phyloP scores from a whole-genome alignment of 2,113 vertebrate species.

The Engraulis encrasicolus region DNA sequence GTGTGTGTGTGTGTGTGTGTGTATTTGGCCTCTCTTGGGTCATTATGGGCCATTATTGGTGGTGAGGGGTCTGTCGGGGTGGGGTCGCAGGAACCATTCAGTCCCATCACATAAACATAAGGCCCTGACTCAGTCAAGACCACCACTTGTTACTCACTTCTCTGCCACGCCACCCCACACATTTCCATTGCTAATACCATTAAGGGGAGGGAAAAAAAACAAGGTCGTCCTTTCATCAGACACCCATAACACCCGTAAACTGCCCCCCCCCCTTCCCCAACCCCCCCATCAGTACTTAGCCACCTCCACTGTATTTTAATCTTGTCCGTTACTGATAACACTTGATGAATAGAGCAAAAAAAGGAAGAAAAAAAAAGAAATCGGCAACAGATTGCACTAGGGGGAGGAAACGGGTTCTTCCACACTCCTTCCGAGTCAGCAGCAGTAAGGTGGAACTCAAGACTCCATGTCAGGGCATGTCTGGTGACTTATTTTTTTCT shows the following conservation, averaged over 20 bases:
- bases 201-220: not conserved
- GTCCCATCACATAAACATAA: conserved; percentile 56
- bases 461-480: not conserved
- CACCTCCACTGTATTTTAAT: conserved; percentile 53
- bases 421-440: not conserved
- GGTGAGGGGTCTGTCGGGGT: conserved; percentile 52
- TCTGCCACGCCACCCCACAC: not conserved
- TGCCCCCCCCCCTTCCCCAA: no score
- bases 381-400: conserved; percentile 39
- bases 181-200: not conserved
- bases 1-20: not conserved
- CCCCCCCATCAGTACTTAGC: conserved; percentile 42
- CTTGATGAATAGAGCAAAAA: conserved; percentile 61
- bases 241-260: conserved; percentile 32
- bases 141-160: not conserved
- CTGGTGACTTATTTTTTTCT: conserved; percentile 9
- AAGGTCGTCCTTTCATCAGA: conserved; percentile 41
- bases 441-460: not conserved
- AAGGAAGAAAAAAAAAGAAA: no score
- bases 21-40: conserved; percentile 55
- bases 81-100: conserved; percentile 59
- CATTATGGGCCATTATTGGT: conserved; percentile 49
- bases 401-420: conserved; percentile 17
- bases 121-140: conserved; percentile 53
- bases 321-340: conserved; percentile 48